Evolutionary conservation across 2,113 vertebrate genomes (phyloP), one percentile per base, ranked within the genome.

Genomic region (Tetrax tetrax): DNA sequence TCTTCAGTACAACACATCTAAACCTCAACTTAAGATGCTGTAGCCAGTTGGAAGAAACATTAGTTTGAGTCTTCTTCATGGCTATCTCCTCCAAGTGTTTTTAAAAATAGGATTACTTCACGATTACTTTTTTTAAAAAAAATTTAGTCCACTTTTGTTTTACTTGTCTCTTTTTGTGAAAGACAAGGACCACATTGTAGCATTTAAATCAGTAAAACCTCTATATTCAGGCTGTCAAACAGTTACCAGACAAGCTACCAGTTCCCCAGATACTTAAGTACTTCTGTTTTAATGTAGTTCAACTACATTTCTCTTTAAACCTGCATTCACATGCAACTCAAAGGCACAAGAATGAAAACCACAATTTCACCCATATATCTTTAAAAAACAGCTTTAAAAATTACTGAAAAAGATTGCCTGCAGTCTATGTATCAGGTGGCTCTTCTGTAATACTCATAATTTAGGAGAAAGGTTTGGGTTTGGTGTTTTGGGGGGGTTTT

Each of bases 351-450:
- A 87, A 89, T 14, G 41, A 78, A 70, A 86, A 59, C 5, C 18
- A 31, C 3, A 1, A 33, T n/a, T 48, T 88, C 10, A 12, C 5
- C 2, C 14, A 4, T 1, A 4, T 1, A 43, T 7, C 61, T 79
- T 69, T 54, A n/a, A 51, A 87, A 72, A 77, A 2, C 9, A 87
- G 12, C n/a, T 87, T 83, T 56, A 51, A 87, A 92, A 89, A 22
- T 15, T 41, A 59, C 3, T 74, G 41, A 10, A 63, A 56, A 75
- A 89, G 4, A 53, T 17, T 64, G 35, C 31, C 38, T 75, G 17
- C 33, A 77, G 15, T n/a, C 24, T 60, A 0, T 15, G 41, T 63
- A 41, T 43, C 25, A 63, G 17, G 27, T 57, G 11, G 25, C 10
- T 93, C 8, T n/a, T 70, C 4, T 31, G 29, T 60, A 88, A 71